These are phyloP conservation scores for Adineta ricciae DNA, from an alignment of 2,888 invertebrate genomes.

Conservation along the genomic window DNA sequence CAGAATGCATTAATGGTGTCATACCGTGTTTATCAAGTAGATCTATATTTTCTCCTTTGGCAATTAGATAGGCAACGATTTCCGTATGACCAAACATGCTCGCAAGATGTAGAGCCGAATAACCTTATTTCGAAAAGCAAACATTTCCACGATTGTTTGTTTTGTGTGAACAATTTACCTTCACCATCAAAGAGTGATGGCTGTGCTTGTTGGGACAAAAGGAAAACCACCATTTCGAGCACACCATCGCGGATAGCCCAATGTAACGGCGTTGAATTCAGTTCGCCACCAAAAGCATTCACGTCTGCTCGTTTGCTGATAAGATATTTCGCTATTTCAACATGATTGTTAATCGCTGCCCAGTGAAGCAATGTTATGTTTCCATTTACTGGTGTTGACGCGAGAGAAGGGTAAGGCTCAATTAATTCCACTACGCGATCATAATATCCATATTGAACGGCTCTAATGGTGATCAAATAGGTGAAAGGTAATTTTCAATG, in stretches of 20 bases:
- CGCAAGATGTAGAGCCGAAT: constrained; percentile 84
- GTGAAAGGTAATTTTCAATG: neutral
- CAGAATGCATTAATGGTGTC: constrained; percentile 97
- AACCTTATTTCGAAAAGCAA: constrained; percentile 56
- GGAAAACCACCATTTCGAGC: constrained; percentile 65
- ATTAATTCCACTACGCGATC: constrained; percentile 59
- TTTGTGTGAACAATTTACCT: constrained; percentile 51
- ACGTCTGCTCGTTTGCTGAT: constrained; percentile 74
- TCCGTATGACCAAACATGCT: constrained; percentile 94
- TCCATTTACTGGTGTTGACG: constrained; percentile 66
- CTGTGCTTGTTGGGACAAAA: constrained; percentile 75
- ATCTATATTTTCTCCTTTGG: constrained; percentile 81
- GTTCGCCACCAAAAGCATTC: constrained; percentile 87
- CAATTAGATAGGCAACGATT: constrained; percentile 87
- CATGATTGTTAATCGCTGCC: constrained; percentile 95
- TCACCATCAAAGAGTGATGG: constrained; percentile 80
- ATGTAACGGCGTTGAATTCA: constrained; percentile 87
- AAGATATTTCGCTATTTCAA: constrained; percentile 78
- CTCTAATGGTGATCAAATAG: constrained; percentile 35
- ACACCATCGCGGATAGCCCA: constrained; percentile 92
- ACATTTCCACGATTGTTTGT: too few species aligned
- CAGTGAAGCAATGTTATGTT: constrained; percentile 94
- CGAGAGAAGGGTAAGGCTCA: constrained; percentile 73
- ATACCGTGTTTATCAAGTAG: constrained; percentile 79
- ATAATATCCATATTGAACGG: constrained; percentile 72